Conservation (phyloP, 2,113 vertebrate genomes). For the Micronycteris hirsuta region DNA sequence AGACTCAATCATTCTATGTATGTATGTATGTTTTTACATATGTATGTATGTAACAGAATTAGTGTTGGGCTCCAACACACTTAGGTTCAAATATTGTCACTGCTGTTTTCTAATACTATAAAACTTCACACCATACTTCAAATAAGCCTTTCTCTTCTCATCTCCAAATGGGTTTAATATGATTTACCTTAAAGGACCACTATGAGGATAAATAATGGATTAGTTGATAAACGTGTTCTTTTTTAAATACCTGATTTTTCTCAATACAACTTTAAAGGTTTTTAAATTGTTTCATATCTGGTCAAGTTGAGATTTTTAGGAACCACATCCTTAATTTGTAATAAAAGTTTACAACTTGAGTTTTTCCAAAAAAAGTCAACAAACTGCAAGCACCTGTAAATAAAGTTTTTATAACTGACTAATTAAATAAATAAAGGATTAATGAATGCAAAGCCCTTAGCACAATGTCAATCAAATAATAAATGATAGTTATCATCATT, state of each 20-base stretch:
- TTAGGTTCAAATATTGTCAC: background rate
- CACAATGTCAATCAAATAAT: background rate
- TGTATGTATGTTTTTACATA: background rate
- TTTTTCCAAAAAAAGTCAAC: constrained; percentile 85
- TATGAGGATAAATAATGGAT: background rate
- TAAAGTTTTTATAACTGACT: constrained; percentile 84
- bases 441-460: background rate
- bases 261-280: too few species aligned
- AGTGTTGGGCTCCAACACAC: background rate
- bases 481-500: background rate
- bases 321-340: too few species aligned
- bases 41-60: background rate
- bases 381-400: constrained; percentile 91
- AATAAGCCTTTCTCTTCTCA: background rate
- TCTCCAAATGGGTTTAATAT: background rate
- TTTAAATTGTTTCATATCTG: too few species aligned
- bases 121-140: background rate
- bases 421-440: too few species aligned
- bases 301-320: too few species aligned
- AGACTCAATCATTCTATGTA: background rate
- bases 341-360: too few species aligned
- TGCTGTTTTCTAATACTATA: background rate
- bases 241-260: too few species aligned
- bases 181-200: background rate
- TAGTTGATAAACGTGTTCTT: background rate